Conservation (phyloP, 2,797 vertebrate genomes). For the Spea hammondii region DNA sequence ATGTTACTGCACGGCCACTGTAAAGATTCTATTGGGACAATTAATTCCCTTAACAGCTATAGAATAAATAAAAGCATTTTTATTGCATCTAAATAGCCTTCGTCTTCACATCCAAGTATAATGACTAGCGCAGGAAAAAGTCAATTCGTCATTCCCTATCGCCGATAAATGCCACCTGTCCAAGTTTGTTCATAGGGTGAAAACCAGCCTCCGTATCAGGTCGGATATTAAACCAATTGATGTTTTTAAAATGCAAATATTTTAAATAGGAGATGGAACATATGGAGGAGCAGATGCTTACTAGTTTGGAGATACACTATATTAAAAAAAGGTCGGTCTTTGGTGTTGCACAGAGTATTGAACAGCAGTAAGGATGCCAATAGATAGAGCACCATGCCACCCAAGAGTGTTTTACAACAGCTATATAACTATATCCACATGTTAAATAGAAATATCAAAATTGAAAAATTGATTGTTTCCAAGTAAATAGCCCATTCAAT, state of each 20-base stretch:
- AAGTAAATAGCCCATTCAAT: no score
- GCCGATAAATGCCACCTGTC: constrained; percentile 46
- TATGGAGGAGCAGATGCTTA: constrained; percentile 51
- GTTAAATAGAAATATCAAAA: constrained; percentile 3
- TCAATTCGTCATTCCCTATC: constrained; percentile 15
- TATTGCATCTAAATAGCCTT: constrained; percentile 36
- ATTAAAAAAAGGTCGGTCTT: constrained; percentile 32
- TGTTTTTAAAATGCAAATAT: constrained; percentile 52
- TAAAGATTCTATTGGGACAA: constrained; percentile 16
- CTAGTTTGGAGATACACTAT: constrained; percentile 24
- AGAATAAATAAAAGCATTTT: constrained; percentile 31
- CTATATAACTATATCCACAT: constrained; percentile 9
- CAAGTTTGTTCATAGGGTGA: constrained; percentile 28
- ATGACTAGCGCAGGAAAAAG: constrained; percentile 5
- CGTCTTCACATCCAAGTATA: constrained; percentile 25
- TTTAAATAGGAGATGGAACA: constrained; percentile 47
- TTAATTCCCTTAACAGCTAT: background rate
- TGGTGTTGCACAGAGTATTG: background rate
- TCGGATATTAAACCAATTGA: constrained; percentile 45
- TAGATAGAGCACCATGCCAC: constrained; percentile 3
- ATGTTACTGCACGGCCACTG: constrained; percentile 36
- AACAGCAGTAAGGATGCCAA: constrained; percentile 27
- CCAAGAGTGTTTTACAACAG: constrained; percentile 33
- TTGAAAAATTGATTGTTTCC: no score
- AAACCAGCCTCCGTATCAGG: constrained; percentile 25